These are phyloP conservation scores for Salvator merianae DNA, from an alignment of 2,113 vertebrate species.

Conservation along the genomic window DNA sequence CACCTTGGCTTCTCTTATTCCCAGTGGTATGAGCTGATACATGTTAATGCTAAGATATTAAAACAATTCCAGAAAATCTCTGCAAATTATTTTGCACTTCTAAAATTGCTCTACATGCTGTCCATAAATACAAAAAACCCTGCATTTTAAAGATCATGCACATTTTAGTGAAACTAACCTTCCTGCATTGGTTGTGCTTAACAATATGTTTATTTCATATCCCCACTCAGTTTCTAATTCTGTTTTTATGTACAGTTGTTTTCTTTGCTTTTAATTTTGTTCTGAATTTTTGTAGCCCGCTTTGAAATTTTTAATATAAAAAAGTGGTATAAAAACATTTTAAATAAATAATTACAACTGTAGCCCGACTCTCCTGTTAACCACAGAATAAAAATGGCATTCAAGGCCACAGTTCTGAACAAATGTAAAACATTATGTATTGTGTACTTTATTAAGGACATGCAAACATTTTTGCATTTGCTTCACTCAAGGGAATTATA, in stretches of 20 bases:
- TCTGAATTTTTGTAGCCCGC: too few species aligned
- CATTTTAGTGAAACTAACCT: neutral
- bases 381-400: rapidly evolving
- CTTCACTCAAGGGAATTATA: neutral
- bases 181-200: neutral
- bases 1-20: too few species aligned
- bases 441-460: neutral
- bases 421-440: neutral
- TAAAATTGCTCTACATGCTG: too few species aligned
- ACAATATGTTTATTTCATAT: neutral
- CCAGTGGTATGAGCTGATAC: too few species aligned
- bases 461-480: neutral
- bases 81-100: neutral
- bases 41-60: neutral
- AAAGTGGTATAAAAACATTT: too few species aligned
- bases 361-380: neutral
- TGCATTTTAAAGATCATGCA: neutral
- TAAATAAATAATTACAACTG: too few species aligned
- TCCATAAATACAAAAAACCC: too few species aligned
- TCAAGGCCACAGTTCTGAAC: neutral
- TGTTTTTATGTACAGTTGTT: too few species aligned
- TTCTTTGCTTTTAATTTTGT: too few species aligned
- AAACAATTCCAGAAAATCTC: neutral
- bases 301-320: too few species aligned
- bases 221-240: too few species aligned